Evolutionary conservation across 2,888 invertebrate species (phyloP), one percentile per base, ranked within the genome.

Genomic region (Drosophila gaucha): DNA sequence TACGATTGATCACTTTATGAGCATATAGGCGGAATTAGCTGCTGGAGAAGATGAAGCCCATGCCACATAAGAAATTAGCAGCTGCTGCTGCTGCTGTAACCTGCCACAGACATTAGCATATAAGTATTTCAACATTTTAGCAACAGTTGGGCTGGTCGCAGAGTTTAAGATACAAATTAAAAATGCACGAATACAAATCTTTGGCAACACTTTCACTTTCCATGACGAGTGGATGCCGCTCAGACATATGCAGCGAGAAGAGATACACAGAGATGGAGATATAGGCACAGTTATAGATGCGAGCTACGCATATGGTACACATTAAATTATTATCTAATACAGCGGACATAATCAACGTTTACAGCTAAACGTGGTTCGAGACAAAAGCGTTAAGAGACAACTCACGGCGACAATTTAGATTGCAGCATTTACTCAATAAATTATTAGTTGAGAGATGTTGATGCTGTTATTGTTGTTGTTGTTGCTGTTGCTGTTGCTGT

Each of bases 241-340:
- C 66, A 77, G 69, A 69, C 64, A 80, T 78, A 78, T 85, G 77
- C 80, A 82, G 36, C 51, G 33, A 64, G 49, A 67, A 62, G 46
- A 73, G 59, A 47, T 51, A 57, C 59, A 43, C 39, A 33, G 47
- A 12, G 18, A 18, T 24, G 24, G 16, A 10, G 9, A 22, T 52
- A 60, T 46, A 44, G 57, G 44, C 55, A 28, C 12, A 12, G 26
- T 28, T 43, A 49, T 16, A 64, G 36, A 30, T 36, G 66, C 44
- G 38, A 46, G 22, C 33, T 55, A 44, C 58, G 31, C 49, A 38
- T 52, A 58, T 36, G 52, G 44, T 58, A 44, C 60, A 73, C 43
- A 80, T 75, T 73, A 47, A 55, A 69, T 30, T 70, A 83, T 83
- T 86, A 83, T 80, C 82, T 86, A 82, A 82, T 80, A 74, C 78